These are phyloP conservation scores for Cebus imitator DNA, from an alignment of 2,113 vertebrate species.

Conservation along the genomic window DNA sequence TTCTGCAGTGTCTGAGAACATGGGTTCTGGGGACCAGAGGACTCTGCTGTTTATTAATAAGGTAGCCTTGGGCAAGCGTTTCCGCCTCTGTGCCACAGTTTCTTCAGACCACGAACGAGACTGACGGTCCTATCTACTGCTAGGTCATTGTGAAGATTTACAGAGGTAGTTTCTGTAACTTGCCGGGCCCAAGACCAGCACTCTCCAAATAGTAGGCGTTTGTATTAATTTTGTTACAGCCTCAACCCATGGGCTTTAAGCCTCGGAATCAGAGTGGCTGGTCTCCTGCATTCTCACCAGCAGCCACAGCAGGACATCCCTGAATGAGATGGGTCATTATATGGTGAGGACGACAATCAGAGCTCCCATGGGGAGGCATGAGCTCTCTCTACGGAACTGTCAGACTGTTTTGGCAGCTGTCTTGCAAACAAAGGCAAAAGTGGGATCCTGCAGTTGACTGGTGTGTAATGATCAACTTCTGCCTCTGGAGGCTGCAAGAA, in stretches of 20 bases:
- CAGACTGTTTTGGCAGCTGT: too few species aligned
- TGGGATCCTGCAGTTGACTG: not conserved
- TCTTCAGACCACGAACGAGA: not conserved
- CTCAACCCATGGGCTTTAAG: not conserved
- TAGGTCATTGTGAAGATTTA: not conserved
- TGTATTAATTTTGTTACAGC: not conserved
- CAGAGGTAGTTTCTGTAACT: not conserved
- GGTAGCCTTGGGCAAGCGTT: not conserved
- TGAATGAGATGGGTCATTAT: too few species aligned
- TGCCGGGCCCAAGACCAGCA: not conserved
- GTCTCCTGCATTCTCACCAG: rapidly evolving
- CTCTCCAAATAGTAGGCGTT: too few species aligned
- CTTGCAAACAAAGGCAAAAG: not conserved
- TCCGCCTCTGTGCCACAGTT: not conserved
- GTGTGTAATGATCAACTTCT: rapidly evolving
- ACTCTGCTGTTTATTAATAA: not conserved
- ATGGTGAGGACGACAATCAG: not conserved
- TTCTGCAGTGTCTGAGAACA: not conserved
- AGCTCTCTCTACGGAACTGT: not conserved
- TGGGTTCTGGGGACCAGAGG: not conserved
- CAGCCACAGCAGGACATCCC: not conserved
- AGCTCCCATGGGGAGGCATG: rapidly evolving
- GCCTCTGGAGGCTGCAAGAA: not conserved
- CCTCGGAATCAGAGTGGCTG: not conserved
- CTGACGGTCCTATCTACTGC: rapidly evolving